These are phyloP conservation scores for Alsophila aescularia DNA, from an alignment of 2,888 invertebrate genomes.

Conservation along the genomic window DNA sequence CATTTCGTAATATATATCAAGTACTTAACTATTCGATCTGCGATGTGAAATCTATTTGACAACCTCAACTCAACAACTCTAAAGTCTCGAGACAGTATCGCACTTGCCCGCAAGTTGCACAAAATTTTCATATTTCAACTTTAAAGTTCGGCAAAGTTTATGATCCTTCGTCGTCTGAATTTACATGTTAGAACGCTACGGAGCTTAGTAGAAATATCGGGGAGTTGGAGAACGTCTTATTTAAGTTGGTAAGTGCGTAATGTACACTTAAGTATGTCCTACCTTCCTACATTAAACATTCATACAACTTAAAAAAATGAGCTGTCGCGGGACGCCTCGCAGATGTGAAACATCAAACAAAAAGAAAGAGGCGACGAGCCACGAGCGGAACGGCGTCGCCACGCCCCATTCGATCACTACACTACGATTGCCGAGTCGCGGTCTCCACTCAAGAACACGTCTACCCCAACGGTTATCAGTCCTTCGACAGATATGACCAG, in stretches of 20 bases:
- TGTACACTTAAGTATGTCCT: neutral
- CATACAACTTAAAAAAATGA: no score
- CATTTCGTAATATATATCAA: neutral
- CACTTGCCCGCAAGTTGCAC: constrained; percentile 12
- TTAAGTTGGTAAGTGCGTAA: no score
- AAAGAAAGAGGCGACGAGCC: no score
- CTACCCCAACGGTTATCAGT: no score
- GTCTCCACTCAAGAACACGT: no score
- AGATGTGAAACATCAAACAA: no score
- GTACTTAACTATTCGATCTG: neutral
- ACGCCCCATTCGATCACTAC: no score
- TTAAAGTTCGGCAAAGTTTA: constrained; percentile 21
- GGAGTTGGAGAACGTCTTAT: neutral
- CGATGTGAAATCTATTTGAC: constrained; percentile 13
- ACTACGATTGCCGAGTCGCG: no score
- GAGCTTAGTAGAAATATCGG: constrained; percentile 2
- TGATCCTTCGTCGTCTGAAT: constrained; percentile 20
- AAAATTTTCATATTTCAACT: constrained; percentile 15
- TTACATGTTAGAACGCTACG: constrained; percentile 10
- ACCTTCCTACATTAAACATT: no score
- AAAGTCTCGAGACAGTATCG: constrained; percentile 17
- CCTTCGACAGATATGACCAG: no score
- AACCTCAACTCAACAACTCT: neutral
- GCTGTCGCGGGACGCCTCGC: no score
- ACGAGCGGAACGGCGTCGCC: no score